These are phyloP conservation scores for Catharus bicknelli DNA, from an alignment of 2,113 vertebrate genomes.

Conservation along the genomic window DNA sequence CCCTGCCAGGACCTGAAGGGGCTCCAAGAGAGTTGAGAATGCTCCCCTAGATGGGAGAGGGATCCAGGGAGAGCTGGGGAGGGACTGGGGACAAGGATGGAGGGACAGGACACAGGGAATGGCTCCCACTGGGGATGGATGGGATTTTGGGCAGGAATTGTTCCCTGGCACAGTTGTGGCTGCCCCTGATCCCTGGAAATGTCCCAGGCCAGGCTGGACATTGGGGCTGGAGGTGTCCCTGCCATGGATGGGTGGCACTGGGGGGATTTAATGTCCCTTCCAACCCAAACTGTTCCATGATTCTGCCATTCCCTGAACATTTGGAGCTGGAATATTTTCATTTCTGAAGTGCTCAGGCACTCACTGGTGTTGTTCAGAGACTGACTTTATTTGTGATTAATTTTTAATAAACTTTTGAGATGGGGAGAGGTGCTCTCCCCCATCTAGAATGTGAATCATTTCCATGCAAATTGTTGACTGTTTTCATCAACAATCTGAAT, in stretches of 20 bases:
- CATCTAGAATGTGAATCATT: neutral
- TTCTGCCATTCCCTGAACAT: neutral
- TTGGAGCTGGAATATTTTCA: neutral
- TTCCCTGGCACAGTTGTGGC: neutral
- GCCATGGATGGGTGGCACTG: neutral
- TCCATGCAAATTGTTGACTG: neutral
- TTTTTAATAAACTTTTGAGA: neutral
- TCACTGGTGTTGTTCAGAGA: neutral
- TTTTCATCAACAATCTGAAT: neutral
- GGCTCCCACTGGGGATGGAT: too few relatives aligned
- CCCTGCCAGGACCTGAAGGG: accelerated
- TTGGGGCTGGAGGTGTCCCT: neutral
- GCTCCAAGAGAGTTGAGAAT: neutral
- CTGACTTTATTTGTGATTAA: neutral
- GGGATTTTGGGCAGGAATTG: neutral
- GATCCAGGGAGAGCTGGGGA: neutral
- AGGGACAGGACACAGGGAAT: neutral
- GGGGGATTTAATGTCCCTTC: accelerated
- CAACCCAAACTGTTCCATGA: neutral
- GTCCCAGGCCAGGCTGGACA: neutral
- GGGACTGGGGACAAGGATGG: neutral
- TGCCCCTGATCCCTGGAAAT: neutral
- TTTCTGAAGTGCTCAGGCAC: neutral
- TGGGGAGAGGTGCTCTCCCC: accelerated
- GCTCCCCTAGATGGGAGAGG: neutral